Evolutionary conservation across 1,140 invertebrate genomes (phyloP).

Genomic region (Caenorhabditis brenneri): DNA sequence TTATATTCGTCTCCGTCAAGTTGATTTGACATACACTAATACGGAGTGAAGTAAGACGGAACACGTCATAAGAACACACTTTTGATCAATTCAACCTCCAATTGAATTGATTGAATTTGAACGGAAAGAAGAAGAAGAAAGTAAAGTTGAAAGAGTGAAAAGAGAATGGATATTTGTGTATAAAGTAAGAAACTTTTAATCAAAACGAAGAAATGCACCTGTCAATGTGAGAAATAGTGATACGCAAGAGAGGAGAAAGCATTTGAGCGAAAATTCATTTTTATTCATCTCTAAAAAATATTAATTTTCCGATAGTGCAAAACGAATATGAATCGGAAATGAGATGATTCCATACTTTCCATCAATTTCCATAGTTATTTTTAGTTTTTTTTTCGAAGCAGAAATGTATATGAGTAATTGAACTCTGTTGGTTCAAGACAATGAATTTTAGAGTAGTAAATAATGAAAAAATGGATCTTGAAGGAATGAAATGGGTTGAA

Average conservation of each 20-base stretch:
- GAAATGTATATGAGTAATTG: not conserved
- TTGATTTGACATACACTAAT: conserved; percentile 38
- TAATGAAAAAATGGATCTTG: too few relatives aligned
- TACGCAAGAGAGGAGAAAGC: not conserved
- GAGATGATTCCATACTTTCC: conserved; percentile 17
- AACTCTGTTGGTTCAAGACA: too few relatives aligned
- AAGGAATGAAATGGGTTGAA: too few relatives aligned
- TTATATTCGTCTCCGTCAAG: not conserved
- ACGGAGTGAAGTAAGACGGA: not conserved
- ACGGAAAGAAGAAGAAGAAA: not conserved
- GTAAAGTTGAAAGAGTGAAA: not conserved
- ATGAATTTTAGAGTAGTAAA: too few relatives aligned
- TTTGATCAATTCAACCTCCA: not conserved
- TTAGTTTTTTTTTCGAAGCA: not conserved
- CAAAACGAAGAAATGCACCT: not conserved
- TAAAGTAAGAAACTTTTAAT: not conserved
- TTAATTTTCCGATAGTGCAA: not conserved
- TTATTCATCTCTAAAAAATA: not conserved
- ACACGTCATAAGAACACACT: not conserved
- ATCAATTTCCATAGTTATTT: not conserved
- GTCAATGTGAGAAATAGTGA: not conserved
- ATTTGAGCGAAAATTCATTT: not conserved
- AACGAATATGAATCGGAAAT: conserved; percentile 26
- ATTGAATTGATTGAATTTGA: not conserved
- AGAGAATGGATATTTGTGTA: not conserved